phyloP scores from a whole-genome alignment of 2,888 invertebrate genomes.

The Nebria brevicollis region DNA sequence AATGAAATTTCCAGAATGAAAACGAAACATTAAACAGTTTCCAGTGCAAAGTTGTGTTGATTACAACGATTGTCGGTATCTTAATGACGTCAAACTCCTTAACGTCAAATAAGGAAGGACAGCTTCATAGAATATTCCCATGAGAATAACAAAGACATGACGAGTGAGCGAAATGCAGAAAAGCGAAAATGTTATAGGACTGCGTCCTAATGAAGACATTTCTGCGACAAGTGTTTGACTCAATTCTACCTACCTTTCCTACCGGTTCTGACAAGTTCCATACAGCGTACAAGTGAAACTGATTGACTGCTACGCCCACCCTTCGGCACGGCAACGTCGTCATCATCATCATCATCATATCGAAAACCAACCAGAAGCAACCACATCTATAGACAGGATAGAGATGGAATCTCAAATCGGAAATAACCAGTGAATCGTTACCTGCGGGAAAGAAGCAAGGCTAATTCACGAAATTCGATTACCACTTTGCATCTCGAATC shows the following conservation, averaged over 20 bases:
- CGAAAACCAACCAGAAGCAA: not conserved
- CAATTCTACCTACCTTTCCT: not conserved
- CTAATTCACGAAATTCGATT: constrained; percentile 36
- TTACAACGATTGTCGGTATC: constrained; percentile 33
- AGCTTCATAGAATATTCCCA: not conserved
- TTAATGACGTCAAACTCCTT: constrained; percentile 26
- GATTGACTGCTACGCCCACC: constrained; percentile 32
- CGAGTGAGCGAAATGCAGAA: constrained; percentile 11
- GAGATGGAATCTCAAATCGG: constrained; percentile 25
- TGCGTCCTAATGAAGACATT: constrained; percentile 43
- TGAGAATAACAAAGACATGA: constrained; percentile 13
- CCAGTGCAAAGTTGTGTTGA: constrained; percentile 30
- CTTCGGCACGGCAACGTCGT: not conserved
- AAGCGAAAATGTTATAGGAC: constrained; percentile 13
- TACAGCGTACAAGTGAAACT: constrained; percentile 42
- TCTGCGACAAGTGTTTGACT: constrained; percentile 41
- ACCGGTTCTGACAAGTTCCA: constrained; percentile 24
- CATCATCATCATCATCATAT: not conserved
- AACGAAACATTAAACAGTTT: constrained; percentile 38
- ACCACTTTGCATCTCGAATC: constrained; percentile 3
- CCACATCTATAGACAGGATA: not conserved
- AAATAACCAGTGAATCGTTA: constrained; percentile 39
- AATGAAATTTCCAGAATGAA: constrained; percentile 5
- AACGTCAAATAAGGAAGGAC: constrained; percentile 10
- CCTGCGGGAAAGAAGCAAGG: constrained; percentile 35